phyloP scores from a whole-genome alignment of 2,797 vertebrate species.

The Onychomys torridus region DNA sequence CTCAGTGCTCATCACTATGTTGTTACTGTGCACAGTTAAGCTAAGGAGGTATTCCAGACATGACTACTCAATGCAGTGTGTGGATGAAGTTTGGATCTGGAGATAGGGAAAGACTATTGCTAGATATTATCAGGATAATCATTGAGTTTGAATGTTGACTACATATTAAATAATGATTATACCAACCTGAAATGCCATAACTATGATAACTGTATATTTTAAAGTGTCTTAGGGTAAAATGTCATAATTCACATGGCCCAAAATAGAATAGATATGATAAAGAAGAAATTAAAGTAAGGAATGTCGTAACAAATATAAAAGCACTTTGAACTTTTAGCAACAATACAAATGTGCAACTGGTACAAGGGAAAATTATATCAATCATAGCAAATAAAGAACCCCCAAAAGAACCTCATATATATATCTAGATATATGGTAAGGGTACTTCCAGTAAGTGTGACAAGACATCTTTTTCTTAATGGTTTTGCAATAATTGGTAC shows the following conservation, averaged over 20 bases:
- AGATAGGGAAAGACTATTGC: not conserved
- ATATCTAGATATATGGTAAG: not conserved
- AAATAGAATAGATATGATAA: not conserved
- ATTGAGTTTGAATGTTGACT: not conserved
- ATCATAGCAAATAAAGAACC: not conserved
- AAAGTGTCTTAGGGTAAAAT: not conserved
- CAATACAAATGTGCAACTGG: not conserved
- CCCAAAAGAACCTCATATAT: not conserved
- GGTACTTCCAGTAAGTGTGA: not conserved
- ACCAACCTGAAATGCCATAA: not conserved
- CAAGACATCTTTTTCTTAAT: not conserved
- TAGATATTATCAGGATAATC: not conserved
- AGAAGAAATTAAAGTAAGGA: constrained; percentile 46
- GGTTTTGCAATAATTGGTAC: not conserved
- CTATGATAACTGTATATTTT: constrained; percentile 6
- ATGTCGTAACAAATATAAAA: not conserved
- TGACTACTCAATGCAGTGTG: not conserved
- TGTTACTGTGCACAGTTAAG: not conserved
- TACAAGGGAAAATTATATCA: not conserved
- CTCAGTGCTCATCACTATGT: not conserved
- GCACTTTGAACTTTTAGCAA: not conserved
- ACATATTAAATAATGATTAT: not conserved
- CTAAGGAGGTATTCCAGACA: not conserved
- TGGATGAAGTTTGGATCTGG: not conserved
- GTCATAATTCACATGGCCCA: not conserved